Evolutionary conservation across 2,888 invertebrate genomes (phyloP).

Genomic region (Dioctria rufipes): DNA sequence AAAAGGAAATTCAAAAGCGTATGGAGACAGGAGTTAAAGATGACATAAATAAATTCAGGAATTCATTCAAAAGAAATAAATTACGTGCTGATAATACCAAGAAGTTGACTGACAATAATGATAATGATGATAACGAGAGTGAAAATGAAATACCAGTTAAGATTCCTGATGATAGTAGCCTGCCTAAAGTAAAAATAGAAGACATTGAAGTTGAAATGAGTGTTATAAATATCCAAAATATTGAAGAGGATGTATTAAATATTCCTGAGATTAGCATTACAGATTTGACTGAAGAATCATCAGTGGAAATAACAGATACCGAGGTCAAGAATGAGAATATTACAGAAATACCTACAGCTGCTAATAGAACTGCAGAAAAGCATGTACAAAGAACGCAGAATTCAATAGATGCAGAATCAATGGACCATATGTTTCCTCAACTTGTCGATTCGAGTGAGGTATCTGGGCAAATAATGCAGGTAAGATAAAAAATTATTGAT

Average conservation of each 20-base stretch:
- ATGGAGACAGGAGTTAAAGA: constrained; percentile 19
- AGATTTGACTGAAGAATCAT: neutral
- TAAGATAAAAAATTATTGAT: constrained; percentile 62
- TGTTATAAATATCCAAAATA: neutral
- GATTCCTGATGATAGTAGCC: neutral
- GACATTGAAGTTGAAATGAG: neutral
- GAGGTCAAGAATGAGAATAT: neutral
- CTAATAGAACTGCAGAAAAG: neutral
- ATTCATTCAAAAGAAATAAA: constrained; percentile 4
- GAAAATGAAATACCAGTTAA: neutral
- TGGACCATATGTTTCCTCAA: constrained; percentile 76
- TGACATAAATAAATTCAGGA: neutral
- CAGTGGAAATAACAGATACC: neutral
- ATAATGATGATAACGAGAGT: neutral
- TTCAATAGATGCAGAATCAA: constrained; percentile 58
- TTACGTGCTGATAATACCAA: neutral
- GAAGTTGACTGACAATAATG: neutral
- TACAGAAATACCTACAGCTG: neutral
- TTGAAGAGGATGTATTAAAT: neutral
- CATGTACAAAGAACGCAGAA: neutral
- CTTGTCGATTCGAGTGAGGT: constrained; percentile 77
- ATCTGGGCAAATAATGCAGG: constrained; percentile 77
- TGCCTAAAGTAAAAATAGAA: neutral
- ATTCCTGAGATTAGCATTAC: constrained; percentile 32
- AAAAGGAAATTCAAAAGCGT: constrained; percentile 69